Base-by-base conservation (phyloP, 2,113 vertebrate genomes). In the Psilopsiagon aymara region DNA sequence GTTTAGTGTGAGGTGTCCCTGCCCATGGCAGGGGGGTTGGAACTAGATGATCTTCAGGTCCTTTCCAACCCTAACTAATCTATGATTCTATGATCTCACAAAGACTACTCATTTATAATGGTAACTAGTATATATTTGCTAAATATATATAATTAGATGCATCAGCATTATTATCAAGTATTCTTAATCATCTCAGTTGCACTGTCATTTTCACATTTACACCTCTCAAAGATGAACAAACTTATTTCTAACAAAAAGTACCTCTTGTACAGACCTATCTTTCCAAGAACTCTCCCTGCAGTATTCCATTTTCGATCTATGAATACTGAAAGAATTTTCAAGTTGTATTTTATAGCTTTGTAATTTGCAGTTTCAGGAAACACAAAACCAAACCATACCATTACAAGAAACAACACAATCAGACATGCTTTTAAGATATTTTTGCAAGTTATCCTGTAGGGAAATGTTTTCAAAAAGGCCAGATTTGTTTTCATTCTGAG, bases 401-500 rank as follows among this genome's bases (percentile, higher is more conserved):
- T 63, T 88, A 77, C 53, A 64, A 87, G 52, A 81, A 94, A 66
- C 28, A 10, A 73, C 70, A 95, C 27, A 75, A 92, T 78, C 81
- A 88, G 62, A 60, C 8, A 37, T 17, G 51, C 31, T 90, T 94
- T 94, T 69, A 86, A 86, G 41, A 23, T 35, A 35, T 31, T 87
- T 95, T 95, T 69, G 4, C 37, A 90, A 92, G 35, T 43, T 82
- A 68, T 63, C 66, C 69, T 59, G 57, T 29, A 80, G 80, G 68
- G 35, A 76, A 95, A 76, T 25, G 16, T 63, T 82, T 96, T 89
- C 59, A 52, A 64, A 91, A 96, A 33, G 57, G 81, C 7, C 43
- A 83, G 35, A 95, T 92, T 86, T 92, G 20, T 47, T 97, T 68
- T 83, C 95, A 44, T 92, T 91, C 69, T 91, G 71, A 91, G 92